A percentile compares a stretch with the other conserved stretches of the same genome.
Conservation (phyloP, 2,797 vertebrate species). For the Enteromius trimaculatus region DNA sequence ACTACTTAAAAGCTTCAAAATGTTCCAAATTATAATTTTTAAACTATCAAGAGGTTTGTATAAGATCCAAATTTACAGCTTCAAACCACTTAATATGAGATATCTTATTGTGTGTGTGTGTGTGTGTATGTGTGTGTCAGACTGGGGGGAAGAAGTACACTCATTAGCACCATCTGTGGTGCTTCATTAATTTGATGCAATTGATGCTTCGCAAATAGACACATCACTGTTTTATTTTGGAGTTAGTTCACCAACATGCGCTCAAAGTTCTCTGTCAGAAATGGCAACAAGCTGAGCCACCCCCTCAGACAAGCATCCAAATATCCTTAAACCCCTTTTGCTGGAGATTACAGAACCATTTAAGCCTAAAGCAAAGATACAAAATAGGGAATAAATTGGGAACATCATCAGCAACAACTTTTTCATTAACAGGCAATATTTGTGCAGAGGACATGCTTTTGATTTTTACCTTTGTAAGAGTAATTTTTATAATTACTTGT, state of each 20-base stretch:
- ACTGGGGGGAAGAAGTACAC: slow-evolving; percentile 31
- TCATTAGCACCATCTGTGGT: slow-evolving; percentile 62
- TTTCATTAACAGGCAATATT: background rate
- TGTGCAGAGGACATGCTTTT: background rate
- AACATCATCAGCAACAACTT: background rate
- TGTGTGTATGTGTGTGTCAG: slow-evolving; percentile 26
- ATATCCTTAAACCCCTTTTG: slow-evolving; percentile 25
- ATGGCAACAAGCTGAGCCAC: slow-evolving; percentile 27
- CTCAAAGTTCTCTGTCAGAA: slow-evolving; percentile 41
- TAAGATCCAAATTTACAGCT: background rate
- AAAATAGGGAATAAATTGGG: background rate
- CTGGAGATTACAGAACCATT: background rate
- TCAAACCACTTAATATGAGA: background rate
- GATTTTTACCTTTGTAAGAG: background rate
- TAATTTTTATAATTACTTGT: background rate
- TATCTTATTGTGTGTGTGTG: slow-evolving; percentile 50
- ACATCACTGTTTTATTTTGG: slow-evolving; percentile 53
- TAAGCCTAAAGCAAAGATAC: background rate
- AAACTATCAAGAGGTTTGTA: background rate
- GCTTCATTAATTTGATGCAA: slow-evolving; percentile 72
- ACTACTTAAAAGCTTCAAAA: background rate
- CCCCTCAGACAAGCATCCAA: slow-evolving; percentile 32
- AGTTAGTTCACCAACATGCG: slow-evolving; percentile 46
- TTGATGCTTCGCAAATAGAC: slow-evolving; percentile 57
- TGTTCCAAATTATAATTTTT: background rate